Evolutionary conservation across 2,797 vertebrate species (phyloP).

Genomic region (Meda fulgida): DNA sequence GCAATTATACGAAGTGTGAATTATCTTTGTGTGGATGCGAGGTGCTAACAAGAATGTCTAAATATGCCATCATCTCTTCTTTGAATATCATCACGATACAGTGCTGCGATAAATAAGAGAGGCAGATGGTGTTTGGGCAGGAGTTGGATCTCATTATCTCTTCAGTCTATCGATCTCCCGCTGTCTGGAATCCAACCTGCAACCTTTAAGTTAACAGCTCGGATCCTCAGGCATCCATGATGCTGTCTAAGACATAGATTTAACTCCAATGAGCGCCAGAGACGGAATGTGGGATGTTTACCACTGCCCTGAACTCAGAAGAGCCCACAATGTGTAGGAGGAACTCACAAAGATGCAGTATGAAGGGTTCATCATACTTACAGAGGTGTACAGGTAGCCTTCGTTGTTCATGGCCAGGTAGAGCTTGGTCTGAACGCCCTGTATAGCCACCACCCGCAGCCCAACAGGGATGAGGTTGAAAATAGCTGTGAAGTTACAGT

Average conservation of each 20-base stretch:
- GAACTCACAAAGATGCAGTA: conserved; percentile 3
- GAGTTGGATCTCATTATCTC: conserved; percentile 48
- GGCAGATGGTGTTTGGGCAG: conserved; percentile 45
- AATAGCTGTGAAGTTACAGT: conserved; percentile 77
- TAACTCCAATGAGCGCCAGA: conserved; percentile 17
- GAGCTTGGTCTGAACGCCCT: conserved; percentile 97
- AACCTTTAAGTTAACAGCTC: conserved; percentile 50
- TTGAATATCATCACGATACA: conserved; percentile 9
- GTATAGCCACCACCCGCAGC: conserved; percentile 97
- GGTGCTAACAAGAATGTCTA: conserved; percentile 43
- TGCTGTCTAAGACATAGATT: conserved; percentile 26
- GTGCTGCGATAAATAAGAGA: conserved; percentile 3
- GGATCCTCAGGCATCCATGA: conserved; percentile 38
- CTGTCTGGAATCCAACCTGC: conserved; percentile 38
- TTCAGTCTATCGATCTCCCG: conserved; percentile 38
- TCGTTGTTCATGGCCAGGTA: conserved; percentile 99
- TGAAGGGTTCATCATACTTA: conserved; percentile 73
- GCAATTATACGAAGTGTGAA: conserved; percentile 42
- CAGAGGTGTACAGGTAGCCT: conserved; percentile 97
- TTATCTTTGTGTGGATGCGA: neutral
- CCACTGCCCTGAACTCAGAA: conserved; percentile 2
- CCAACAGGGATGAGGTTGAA: conserved; percentile 99
- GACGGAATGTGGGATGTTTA: conserved; percentile 32
- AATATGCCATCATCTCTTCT: conserved; percentile 40
- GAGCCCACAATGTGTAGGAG: conserved; percentile 26